Percentiles rank a stretch among this genome's conserved stretches.
Evolutionary conservation across 2,888 invertebrate genomes (phyloP).

Genomic region (Mythimna vitellina): DNA sequence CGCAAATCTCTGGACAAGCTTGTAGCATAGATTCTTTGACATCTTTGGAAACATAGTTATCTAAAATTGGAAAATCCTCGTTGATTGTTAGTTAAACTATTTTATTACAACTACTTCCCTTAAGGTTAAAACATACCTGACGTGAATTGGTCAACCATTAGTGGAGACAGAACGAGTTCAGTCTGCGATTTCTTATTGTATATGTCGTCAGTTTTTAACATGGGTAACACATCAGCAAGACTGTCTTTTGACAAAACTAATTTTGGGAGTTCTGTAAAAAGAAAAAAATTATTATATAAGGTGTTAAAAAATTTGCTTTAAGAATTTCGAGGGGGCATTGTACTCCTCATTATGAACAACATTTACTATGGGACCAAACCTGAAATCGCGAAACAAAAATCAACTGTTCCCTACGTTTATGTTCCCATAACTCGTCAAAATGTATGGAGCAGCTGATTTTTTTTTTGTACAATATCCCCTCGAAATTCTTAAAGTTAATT

Average conservation of each 20-base stretch:
- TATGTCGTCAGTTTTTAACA: constrained; percentile 26
- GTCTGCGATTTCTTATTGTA: constrained; percentile 8
- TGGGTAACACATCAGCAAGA: constrained; percentile 65
- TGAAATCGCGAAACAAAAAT: no score
- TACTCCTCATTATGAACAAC: no score
- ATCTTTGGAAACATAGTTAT: constrained; percentile 66
- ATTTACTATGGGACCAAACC: no score
- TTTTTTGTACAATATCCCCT: no score
- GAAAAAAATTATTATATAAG: background rate
- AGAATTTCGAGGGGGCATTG: no score
- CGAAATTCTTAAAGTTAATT: no score
- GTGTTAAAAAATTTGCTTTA: no score
- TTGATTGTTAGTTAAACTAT: constrained; percentile 41
- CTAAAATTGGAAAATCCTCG: constrained; percentile 68
- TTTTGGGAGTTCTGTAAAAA: constrained; percentile 42
- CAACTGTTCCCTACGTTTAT: no score
- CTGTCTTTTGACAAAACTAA: constrained; percentile 63
- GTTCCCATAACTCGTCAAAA: no score
- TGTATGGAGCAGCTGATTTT: no score
- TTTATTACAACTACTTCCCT: constrained; percentile 7
- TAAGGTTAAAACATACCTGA: constrained; percentile 68
- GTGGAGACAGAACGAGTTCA: constrained; percentile 21
- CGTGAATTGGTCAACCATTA: constrained; percentile 68
- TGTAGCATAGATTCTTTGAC: constrained; percentile 73
- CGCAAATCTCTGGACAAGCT: constrained; percentile 68